These are phyloP conservation scores for Anoplius nigerrimus DNA, from an alignment of 2,888 invertebrate genomes.

Conservation along the genomic window DNA sequence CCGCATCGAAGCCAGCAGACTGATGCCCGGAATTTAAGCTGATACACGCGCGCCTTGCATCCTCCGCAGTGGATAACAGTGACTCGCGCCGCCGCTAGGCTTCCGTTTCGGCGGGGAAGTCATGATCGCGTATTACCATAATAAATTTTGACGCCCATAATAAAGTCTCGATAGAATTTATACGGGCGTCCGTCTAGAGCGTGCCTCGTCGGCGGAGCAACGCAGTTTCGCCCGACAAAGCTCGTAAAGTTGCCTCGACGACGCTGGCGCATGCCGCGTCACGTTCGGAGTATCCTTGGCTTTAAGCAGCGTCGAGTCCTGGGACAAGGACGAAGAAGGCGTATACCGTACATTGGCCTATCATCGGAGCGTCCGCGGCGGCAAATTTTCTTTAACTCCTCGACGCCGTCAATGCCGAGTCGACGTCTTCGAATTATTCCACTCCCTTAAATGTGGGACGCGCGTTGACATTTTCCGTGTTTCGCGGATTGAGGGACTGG, in stretches of 20 bases:
- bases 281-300: not conserved
- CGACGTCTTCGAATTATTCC: no score
- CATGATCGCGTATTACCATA: conserved; percentile 5
- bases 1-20: no score
- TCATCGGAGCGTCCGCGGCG: no score
- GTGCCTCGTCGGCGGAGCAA: conserved; percentile 15
- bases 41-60: no score
- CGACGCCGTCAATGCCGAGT: no score
- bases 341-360: no score
- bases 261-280: not conserved
- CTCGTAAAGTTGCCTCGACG: conserved; percentile 21
- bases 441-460: not conserved
- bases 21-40: no score
- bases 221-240: conserved; percentile 9
- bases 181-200: conserved; percentile 29
- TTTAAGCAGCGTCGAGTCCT: no score
- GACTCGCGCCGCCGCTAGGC: no score
- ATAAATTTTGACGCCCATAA: conserved; percentile 40
- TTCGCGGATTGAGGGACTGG: not conserved
- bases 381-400: no score
- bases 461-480: not conserved
- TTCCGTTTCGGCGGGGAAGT: not conserved
- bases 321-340: no score
- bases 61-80: no score
- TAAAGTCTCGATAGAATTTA: conserved; percentile 51